A percentile compares a stretch with the other conserved stretches of the same genome.
Evolutionary conservation across 2,797 vertebrate genomes (phyloP).

Genomic region (Amblyraja radiata): DNA sequence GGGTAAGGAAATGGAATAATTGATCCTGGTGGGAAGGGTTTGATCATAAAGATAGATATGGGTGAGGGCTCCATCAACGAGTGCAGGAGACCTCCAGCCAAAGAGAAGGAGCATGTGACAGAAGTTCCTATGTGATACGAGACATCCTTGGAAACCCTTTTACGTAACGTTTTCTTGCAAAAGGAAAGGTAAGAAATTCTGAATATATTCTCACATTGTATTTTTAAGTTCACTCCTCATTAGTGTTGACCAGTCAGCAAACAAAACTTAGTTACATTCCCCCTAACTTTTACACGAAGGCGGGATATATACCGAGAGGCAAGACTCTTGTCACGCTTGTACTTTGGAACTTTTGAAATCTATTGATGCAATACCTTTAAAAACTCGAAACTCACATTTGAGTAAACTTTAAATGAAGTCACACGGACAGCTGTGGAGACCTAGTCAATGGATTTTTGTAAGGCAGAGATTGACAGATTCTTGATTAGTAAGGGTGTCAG

Average conservation of each 20-base stretch:
- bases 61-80: neutral
- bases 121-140: neutral
- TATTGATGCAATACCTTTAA: neutral
- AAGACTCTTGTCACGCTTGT: neutral
- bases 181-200: neutral
- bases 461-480: too few relatives aligned
- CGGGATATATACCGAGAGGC: neutral
- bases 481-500: too few relatives aligned
- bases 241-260: neutral
- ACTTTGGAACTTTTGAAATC: neutral
- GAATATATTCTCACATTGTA: neutral
- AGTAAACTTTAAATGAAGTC: too few relatives aligned
- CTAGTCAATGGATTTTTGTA: too few relatives aligned
- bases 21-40: neutral
- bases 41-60: neutral
- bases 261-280: neutral
- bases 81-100: neutral
- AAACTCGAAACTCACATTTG: neutral
- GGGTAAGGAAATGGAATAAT: neutral
- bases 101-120: neutral
- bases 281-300: neutral
- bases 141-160: neutral
- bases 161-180: neutral
- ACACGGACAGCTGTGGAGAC: too few relatives aligned
- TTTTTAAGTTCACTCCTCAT: neutral